phyloP scores from a whole-genome alignment of 1,140 invertebrate genomes.

The Scaptomyza pallida region DNA sequence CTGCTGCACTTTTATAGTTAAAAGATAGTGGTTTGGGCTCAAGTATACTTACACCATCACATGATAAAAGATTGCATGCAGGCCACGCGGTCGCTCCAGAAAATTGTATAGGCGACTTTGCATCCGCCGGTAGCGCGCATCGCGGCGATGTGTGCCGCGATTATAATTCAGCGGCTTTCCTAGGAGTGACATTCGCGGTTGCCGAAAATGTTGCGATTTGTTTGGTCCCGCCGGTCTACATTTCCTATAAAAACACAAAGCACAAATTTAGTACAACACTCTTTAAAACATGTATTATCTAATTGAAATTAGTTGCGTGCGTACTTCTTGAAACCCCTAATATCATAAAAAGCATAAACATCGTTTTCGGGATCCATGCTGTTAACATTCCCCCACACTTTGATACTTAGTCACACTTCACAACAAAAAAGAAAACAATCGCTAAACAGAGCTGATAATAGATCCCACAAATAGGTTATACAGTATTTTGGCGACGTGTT shows the following conservation, averaged over 20 bases:
- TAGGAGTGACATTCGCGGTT: constrained; percentile 94
- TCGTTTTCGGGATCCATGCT: constrained; percentile 74
- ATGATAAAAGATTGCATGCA: constrained; percentile 94
- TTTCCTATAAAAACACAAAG: constrained; percentile 66
- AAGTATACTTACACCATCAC: constrained; percentile 93
- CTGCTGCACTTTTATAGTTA: neutral
- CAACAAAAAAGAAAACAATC: constrained; percentile 6
- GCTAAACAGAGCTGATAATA: constrained; percentile 16
- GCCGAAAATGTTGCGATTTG: constrained; percentile 87
- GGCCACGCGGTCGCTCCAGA: constrained; percentile 94
- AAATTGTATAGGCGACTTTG: constrained; percentile 97
- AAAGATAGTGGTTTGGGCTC: neutral
- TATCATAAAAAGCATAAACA: constrained; percentile 75
- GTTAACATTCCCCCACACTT: constrained; percentile 39
- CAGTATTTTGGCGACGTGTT: constrained; percentile 49
- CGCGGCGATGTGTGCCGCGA: constrained; percentile 90
- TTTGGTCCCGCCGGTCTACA: constrained; percentile 80
- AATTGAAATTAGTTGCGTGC: neutral
- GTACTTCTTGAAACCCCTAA: constrained; percentile 63
- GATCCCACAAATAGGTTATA: constrained; percentile 29
- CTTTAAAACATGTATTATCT: neutral
- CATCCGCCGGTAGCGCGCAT: constrained; percentile 93
- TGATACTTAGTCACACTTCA: constrained; percentile 21
- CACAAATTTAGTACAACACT: neutral
- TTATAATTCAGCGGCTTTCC: constrained; percentile 94